Conservation (phyloP, 2,113 vertebrate species). For the Pseudorectes ferrugineus region DNA sequence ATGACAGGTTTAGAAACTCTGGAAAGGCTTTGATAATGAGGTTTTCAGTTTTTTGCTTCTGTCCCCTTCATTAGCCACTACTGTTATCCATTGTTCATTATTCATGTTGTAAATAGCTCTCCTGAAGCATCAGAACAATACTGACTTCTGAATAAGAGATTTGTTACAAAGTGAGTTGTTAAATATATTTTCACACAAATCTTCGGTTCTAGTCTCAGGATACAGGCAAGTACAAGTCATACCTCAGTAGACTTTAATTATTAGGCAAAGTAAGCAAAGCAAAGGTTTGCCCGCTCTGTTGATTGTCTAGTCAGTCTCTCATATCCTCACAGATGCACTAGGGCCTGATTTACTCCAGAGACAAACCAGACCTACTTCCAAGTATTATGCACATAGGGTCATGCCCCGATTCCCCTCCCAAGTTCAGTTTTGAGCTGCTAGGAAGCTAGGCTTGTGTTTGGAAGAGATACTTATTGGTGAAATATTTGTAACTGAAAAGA, state of each 20-base stretch:
- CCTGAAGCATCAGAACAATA: neutral
- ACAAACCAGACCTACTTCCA: neutral
- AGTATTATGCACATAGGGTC: rapidly evolving
- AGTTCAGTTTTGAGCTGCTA: neutral
- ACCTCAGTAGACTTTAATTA: neutral
- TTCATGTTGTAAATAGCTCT: neutral
- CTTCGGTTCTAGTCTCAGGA: neutral
- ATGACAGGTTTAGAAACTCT: neutral
- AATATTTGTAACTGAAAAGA: neutral
- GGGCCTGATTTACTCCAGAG: neutral
- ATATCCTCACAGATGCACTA: neutral
- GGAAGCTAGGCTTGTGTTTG: neutral
- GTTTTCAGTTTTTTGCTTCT: neutral
- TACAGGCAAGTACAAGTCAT: neutral
- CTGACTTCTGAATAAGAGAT: neutral
- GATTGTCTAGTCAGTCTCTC: neutral
- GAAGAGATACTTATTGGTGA: neutral
- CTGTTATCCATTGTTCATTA: neutral
- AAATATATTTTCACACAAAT: neutral
- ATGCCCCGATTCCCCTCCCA: neutral
- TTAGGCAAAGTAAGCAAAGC: neutral
- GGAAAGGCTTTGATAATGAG: neutral
- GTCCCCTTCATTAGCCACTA: neutral
- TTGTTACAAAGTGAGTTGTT: neutral
- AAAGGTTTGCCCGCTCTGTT: neutral